These are phyloP conservation scores for Ichneumoninae sp. DNA, from an alignment of 2,888 invertebrate genomes.

Conservation along the genomic window DNA sequence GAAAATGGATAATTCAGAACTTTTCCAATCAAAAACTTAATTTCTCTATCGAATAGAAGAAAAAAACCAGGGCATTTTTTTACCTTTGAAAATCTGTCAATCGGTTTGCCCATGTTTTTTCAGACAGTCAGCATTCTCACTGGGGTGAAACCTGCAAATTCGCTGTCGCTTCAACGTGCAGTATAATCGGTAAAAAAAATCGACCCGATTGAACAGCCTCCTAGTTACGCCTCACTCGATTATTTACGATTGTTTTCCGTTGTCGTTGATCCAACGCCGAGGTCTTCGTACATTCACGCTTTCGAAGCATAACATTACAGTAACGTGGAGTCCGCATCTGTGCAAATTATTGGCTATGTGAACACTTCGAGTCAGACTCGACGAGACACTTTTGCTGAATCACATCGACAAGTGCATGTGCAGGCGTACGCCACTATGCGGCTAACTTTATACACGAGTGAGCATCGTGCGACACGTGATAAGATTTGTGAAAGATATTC, in stretches of 20 bases:
- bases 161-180: no score
- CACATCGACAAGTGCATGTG: neutral
- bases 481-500: conserved; percentile 45
- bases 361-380: neutral
- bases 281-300: neutral
- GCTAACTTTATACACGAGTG: neutral
- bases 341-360: conserved; percentile 17
- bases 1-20: no score
- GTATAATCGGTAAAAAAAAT: conserved; percentile 19
- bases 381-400: conserved; percentile 21
- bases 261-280: neutral
- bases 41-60: no score
- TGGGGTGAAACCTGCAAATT: no score
- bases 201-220: conserved; percentile 11
- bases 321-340: neutral
- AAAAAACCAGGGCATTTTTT: no score
- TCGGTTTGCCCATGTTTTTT: no score
- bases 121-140: no score
- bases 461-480: conserved; percentile 6
- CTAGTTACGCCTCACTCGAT: conserved; percentile 15
- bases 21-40: no score
- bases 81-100: no score
- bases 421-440: neutral
- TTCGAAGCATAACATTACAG: conserved; percentile 11
- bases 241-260: conserved; percentile 29